Evolutionary conservation across 1,140 invertebrate genomes (phyloP).

Genomic region (Battus philenor): DNA sequence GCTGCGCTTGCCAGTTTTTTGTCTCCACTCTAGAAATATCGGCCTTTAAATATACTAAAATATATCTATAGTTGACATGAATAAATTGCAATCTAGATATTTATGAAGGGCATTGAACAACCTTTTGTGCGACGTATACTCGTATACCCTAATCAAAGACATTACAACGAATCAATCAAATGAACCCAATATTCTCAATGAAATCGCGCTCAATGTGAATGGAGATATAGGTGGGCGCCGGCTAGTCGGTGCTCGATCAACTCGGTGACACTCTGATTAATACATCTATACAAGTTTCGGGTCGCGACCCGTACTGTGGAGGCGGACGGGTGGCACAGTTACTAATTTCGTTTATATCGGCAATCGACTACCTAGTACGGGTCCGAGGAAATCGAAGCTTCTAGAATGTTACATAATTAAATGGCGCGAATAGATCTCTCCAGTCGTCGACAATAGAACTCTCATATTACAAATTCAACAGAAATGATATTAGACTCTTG

Average conservation of each 20-base stretch:
- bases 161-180: slow-evolving; percentile 11
- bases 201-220: neutral
- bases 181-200: neutral
- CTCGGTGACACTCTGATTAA: slow-evolving; percentile 14
- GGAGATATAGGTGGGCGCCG: slow-evolving; percentile 11
- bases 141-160: slow-evolving; percentile 5
- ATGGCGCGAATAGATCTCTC: neutral
- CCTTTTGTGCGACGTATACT: too few species aligned
- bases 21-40: too few species aligned
- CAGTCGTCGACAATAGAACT: too few species aligned
- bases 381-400: slow-evolving; percentile 4
- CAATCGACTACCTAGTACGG: slow-evolving; percentile 3
- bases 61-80: too few species aligned
- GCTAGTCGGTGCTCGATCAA: slow-evolving; percentile 6
- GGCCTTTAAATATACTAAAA: too few species aligned
- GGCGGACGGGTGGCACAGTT: slow-evolving; percentile 2
- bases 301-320: slow-evolving; percentile 6
- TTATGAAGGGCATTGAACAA: too few species aligned
- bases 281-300: slow-evolving; percentile 12
- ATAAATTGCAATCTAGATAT: too few species aligned
- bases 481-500: too few species aligned
- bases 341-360: slow-evolving; percentile 15
- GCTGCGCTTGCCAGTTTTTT: too few species aligned
- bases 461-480: too few species aligned
- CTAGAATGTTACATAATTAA: slow-evolving; percentile 4